Base-by-base conservation (phyloP, 2,888 invertebrate species). In the Lepetodrilus schrolli region DNA sequence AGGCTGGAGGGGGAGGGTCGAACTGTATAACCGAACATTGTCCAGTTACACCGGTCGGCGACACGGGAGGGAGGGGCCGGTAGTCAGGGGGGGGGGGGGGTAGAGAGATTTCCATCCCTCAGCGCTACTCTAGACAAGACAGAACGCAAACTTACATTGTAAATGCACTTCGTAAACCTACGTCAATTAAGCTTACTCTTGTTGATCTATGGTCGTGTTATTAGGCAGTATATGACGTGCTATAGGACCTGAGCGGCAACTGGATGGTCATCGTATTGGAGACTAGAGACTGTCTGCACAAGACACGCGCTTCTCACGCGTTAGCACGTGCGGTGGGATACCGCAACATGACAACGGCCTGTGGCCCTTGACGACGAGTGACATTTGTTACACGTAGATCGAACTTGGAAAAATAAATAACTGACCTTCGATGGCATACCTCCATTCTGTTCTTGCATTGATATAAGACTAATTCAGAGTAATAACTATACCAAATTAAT, bases 261-360 rank as follows among this genome's bases (percentile, higher is more conserved):
- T n/a, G n/a, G n/a, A n/a, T n/a, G n/a, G n/a, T n/a, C n/a, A n/a
- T n/a, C n/a, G n/a, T n/a, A n/a, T n/a, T n/a, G n/a, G n/a, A n/a
- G n/a, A n/a, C n/a, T n/a, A n/a, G n/a, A n/a, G n/a, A n/a, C 17
- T 58, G 21, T 30, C 30, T 13, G 58, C 58, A 58, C 58, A 34
- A 26, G 68, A 47, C 68, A 68, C 68, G 68, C 47, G 68, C 68
- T 23, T 68, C 68, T 68, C 68, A 66, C 66, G 43, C 38, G 38
- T 47, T 47, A 68, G 43, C 68, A 68, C 68, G 68, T 68, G 68
- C 68, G 68, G 26, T 13, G 66, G 38, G 47, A 47, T 38, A 66
- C 58, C 58, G 58, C 34, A 58, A 58, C 58, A 58, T 58, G 34
- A 34, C 58, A 58, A 58, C 58, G 34, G 58, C 34, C 26, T 58